These are phyloP conservation scores for Nymphicus hollandicus DNA, from an alignment of 2,113 vertebrate species.

Conservation along the genomic window DNA sequence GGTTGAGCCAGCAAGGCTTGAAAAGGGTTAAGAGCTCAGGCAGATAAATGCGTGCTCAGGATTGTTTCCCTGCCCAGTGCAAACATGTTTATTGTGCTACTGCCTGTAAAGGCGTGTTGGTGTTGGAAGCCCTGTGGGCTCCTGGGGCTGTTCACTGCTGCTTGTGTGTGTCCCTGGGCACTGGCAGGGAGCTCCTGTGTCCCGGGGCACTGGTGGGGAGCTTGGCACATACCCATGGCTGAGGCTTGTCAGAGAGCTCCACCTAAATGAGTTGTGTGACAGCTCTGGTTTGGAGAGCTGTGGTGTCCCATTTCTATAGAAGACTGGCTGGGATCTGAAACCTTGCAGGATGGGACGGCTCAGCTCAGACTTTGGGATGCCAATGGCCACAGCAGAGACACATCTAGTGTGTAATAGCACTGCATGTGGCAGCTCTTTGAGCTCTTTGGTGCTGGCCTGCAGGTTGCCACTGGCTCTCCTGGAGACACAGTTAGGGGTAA, in stretches of 20 bases:
- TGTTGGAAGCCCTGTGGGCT: not conserved
- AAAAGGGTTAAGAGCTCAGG: not conserved
- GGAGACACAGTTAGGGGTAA: not conserved
- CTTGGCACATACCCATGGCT: fast-evolving
- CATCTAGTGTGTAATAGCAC: not conserved
- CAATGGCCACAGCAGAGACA: fast-evolving
- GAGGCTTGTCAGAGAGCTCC: not conserved
- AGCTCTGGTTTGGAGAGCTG: not conserved
- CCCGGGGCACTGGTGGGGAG: fast-evolving
- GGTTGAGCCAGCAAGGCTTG: not conserved
- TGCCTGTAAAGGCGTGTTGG: not conserved
- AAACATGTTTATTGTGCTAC: not conserved
- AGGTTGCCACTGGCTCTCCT: not conserved
- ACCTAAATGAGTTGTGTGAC: fast-evolving
- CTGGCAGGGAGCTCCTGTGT: fast-evolving
- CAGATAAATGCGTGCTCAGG: not conserved
- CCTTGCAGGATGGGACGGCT: not conserved
- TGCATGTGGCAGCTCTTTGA: not conserved
- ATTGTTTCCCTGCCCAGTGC: not conserved
- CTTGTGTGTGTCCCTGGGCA: fast-evolving
- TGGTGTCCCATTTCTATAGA: not conserved
- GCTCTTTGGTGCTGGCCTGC: not conserved
- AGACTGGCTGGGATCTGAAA: not conserved
- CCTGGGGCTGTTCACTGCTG: not conserved
- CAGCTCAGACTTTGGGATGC: not conserved